Conservation (phyloP, 2,113 vertebrate genomes). For the Eulemur rufifrons region DNA sequence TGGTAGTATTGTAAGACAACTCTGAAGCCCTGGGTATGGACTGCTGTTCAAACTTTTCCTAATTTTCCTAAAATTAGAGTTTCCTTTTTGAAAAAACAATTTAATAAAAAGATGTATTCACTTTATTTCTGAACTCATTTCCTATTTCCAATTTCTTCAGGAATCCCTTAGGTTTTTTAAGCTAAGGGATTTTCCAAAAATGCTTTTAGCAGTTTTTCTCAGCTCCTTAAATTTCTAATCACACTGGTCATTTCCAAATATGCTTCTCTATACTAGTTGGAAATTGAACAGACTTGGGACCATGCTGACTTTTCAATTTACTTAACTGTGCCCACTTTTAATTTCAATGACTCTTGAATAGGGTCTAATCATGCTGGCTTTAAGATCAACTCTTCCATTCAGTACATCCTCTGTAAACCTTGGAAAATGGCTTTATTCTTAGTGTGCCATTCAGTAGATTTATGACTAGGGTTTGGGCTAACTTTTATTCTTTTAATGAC, state of each 20-base stretch:
- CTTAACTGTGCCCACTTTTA: neutral
- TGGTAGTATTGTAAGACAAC: neutral
- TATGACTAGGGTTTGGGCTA: neutral
- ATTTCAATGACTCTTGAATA: conserved; percentile 10
- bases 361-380: neutral
- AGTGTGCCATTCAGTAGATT: neutral
- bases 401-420: neutral
- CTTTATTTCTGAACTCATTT: neutral
- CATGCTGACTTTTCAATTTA: conserved; percentile 40
- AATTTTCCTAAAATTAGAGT: neutral
- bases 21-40: neutral
- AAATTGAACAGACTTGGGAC: neutral
- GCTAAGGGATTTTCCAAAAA: neutral
- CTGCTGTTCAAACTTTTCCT: neutral
- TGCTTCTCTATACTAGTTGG: neutral
- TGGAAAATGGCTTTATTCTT: neutral
- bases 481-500: conserved; percentile 10
- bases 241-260: neutral
- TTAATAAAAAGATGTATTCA: neutral
- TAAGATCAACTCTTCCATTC: neutral
- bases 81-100: neutral
- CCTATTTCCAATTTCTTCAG: neutral
- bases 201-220: neutral
- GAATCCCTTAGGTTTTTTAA: neutral
- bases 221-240: neutral